A percentile compares a stretch with the other conserved stretches of the same genome.
These are phyloP conservation scores for Plusia festucae DNA, from an alignment of 2,888 invertebrate genomes.

Conservation along the genomic window DNA sequence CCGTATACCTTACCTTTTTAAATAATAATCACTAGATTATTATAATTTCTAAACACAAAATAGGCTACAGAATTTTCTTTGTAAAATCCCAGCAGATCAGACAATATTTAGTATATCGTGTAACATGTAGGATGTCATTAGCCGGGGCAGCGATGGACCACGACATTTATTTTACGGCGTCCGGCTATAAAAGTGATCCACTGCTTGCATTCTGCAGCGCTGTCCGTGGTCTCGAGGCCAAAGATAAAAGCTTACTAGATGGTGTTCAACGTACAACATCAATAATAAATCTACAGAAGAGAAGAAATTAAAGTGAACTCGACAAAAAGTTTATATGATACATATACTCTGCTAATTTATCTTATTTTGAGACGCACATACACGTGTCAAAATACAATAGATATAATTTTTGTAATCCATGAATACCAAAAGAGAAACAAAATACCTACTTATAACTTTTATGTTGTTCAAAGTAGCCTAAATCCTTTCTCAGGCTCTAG, in stretches of 20 bases:
- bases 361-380: too few relatives aligned
- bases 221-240: constrained; percentile 67
- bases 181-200: constrained; percentile 90
- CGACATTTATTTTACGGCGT: constrained; percentile 89
- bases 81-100: constrained; percentile 44
- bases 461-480: too few relatives aligned
- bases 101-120: constrained; percentile 72
- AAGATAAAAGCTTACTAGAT: constrained; percentile 60
- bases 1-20: too few relatives aligned
- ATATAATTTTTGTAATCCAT: too few relatives aligned
- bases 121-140: constrained; percentile 81
- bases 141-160: constrained; percentile 84
- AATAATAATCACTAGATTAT: too few relatives aligned
- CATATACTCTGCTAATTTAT: too few relatives aligned
- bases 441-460: too few relatives aligned
- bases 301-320: too few relatives aligned
- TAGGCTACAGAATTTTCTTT: constrained; percentile 25
- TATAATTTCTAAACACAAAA: not conserved
- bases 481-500: too few relatives aligned
- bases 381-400: too few relatives aligned
- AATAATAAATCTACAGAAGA: not conserved
- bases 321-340: too few relatives aligned
- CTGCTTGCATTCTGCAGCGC: constrained; percentile 87
- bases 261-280: constrained; percentile 27
- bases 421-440: too few relatives aligned